These are phyloP conservation scores for Limenitis camilla DNA, from an alignment of 2,888 invertebrate genomes.

Conservation along the genomic window DNA sequence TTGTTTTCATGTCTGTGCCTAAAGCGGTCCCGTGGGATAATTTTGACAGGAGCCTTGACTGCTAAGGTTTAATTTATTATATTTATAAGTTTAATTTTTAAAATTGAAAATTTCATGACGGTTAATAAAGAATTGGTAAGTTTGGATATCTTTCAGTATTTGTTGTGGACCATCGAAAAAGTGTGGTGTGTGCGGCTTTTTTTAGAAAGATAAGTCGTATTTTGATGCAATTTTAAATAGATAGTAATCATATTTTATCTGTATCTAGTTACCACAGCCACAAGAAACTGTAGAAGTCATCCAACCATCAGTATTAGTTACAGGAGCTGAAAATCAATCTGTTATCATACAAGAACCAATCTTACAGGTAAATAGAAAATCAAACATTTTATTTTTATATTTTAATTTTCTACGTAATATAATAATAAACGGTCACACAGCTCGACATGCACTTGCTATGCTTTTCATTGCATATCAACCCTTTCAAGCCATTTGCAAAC, in stretches of 20 bases:
- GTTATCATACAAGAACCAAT: conserved; percentile 60
- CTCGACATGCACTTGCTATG: too few species aligned
- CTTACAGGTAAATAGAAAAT: conserved; percentile 46
- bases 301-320: conserved; percentile 42
- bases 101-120: too few species aligned
- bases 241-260: neutral
- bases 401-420: neutral
- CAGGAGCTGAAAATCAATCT: conserved; percentile 38
- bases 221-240: neutral
- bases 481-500: too few species aligned
- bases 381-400: neutral
- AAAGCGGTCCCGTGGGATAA: conserved; percentile 47
- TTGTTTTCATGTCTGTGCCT: conserved; percentile 57
- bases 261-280: conserved; percentile 45
- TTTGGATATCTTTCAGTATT: too few species aligned
- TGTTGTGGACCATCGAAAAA: too few species aligned
- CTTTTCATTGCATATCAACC: too few species aligned
- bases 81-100: too few species aligned
- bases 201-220: too few species aligned
- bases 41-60: conserved; percentile 43
- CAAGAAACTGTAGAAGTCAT: conserved; percentile 47
- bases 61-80: conserved; percentile 52
- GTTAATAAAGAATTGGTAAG: too few species aligned
- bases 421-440: too few species aligned
- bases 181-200: too few species aligned